A percentile compares a stretch with the other conserved stretches of the same genome.
Evolutionary conservation across 2,113 vertebrate species (phyloP).

Genomic region (Chloebia gouldiae): DNA sequence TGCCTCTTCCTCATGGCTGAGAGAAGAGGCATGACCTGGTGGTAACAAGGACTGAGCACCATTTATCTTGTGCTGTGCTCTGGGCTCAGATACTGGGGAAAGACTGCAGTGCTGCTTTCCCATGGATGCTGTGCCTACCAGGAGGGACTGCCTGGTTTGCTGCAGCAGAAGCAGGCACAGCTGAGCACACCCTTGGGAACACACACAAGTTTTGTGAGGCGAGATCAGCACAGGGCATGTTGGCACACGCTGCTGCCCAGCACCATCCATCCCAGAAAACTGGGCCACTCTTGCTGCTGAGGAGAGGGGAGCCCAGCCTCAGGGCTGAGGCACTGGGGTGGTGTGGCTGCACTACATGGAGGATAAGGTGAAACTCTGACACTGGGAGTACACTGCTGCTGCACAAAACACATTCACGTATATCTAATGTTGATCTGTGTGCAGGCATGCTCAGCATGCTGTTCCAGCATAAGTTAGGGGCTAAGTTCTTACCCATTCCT

Average conservation of each 20-base stretch:
- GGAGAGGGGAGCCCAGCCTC: background rate
- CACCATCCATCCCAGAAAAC: background rate
- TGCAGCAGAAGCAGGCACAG: background rate
- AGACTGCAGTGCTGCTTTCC: background rate
- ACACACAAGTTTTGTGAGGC: accelerated
- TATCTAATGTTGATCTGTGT: background rate
- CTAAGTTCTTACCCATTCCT: background rate
- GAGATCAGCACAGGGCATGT: too few relatives aligned
- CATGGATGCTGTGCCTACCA: background rate
- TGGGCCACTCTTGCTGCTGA: background rate
- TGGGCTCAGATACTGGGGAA: background rate
- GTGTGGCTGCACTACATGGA: accelerated
- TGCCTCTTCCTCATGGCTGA: background rate
- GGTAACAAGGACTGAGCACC: background rate
- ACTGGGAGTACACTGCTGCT: background rate
- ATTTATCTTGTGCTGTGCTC: accelerated
- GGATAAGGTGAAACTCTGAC: background rate
- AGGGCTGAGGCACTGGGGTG: background rate
- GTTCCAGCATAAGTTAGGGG: background rate
- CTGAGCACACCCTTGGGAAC: background rate
- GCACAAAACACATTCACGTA: background rate
- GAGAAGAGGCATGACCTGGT: background rate
- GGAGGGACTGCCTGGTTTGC: background rate
- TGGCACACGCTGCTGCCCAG: background rate
- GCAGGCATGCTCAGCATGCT: background rate